Base-by-base conservation (phyloP, 1,140 invertebrate genomes). In the Yoshiicerus persimilis region DNA sequence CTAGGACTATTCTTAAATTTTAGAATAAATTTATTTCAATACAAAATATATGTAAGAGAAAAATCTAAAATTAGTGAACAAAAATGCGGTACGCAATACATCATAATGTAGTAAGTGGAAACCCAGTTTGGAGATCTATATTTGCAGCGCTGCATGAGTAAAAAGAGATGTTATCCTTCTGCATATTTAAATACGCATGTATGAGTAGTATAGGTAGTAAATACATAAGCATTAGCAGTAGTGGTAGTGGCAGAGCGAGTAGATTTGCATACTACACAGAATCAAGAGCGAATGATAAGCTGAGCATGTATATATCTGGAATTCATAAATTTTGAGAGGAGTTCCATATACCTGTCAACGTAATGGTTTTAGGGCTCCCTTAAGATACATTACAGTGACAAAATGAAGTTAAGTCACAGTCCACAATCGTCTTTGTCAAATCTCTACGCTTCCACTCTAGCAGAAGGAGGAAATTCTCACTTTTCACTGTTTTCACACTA, bases 341-440 rank as follows among this genome's bases (percentile, higher is more conserved):
- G 25, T 86, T 47, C 66, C 56, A 86, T 88, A 89, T 88, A 89
- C 87, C 89, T 89, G 89, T 89, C 89, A 89, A 84, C 84, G 30
- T 89, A 89, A 89, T 89, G 89, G 89, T 84, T 89, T 89, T 89
- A 89, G 87, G 84, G 89, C 86, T 89, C 89, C 89, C 89, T 84
- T 27, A 88, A 89, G 89, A 88, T 88, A 62, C 62, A 85, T 80
- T 20, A 34, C 75, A 80, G 38, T 80, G 39, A 25, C 84, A 47
- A 85, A 85, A 85, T 56, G 39, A 64, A 85, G 75, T 80, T 30
- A 80, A 80, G 75, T 80, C 75, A 34, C 75, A 80, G 75, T 38
- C 47, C 47, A 16, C 47, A 56, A 56, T 56, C 47, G 47, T 56
- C 47, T 56, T 56, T 38, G 75, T 80, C 66, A 70, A 30, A 10